phyloP scores from a whole-genome alignment of 1,140 invertebrate genomes.

The Cepaea nemoralis region DNA sequence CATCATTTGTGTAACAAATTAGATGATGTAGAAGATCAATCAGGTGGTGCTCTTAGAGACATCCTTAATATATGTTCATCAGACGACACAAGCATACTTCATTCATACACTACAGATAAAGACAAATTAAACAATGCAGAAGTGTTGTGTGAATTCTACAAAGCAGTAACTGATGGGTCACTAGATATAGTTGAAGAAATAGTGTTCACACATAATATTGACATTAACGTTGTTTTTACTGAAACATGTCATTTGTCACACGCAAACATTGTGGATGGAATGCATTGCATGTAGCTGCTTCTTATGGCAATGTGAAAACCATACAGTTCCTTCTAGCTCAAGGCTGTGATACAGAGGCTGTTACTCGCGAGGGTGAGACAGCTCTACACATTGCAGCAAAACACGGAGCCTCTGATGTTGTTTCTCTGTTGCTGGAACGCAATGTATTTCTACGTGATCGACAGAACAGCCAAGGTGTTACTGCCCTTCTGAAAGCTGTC shows the following conservation, averaged over 20 bases:
- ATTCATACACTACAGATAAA: neutral
- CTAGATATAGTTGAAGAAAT: conserved; percentile 43
- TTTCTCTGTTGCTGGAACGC: conserved; percentile 46
- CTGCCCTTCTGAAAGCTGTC: conserved; percentile 55
- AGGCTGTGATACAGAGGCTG: conserved; percentile 44
- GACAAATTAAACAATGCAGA: neutral
- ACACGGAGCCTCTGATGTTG: conserved; percentile 52
- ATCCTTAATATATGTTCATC: neutral
- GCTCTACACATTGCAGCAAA: conserved; percentile 57
- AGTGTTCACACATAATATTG: conserved; percentile 36
- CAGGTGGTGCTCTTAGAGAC: neutral
- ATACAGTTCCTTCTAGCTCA: conserved; percentile 45
- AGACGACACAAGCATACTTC: neutral
- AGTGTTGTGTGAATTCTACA: conserved; percentile 38
- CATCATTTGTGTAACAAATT: neutral
- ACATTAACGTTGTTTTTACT: conserved; percentile 55
- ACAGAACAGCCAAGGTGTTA: conserved; percentile 60
- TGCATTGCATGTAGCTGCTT: conserved; percentile 51
- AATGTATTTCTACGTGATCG: conserved; percentile 48
- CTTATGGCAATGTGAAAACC: conserved; percentile 44
- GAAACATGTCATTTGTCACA: conserved; percentile 43
- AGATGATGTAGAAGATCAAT: neutral
- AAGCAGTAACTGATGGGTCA: conserved; percentile 44
- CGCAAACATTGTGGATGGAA: conserved; percentile 44
- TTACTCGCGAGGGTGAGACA: conserved; percentile 54